Conservation (phyloP, 2,888 invertebrate genomes). For the Mesorhabditis spiculigera region DNA sequence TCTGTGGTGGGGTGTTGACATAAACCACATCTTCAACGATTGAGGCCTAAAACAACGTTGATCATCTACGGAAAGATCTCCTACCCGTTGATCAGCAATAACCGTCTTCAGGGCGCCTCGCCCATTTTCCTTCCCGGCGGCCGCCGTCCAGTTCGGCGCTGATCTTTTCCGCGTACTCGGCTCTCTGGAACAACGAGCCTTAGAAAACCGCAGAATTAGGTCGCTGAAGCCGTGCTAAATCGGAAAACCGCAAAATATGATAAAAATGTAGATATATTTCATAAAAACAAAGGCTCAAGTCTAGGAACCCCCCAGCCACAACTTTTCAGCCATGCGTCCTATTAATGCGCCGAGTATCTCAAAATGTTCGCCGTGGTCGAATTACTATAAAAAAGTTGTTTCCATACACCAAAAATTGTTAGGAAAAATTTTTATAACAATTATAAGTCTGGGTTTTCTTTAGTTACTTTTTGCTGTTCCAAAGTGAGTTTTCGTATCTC, state of each 20-base stretch:
- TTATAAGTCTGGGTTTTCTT: no score
- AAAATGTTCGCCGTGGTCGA: no score
- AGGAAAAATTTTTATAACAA: no score
- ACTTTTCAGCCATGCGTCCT: no score
- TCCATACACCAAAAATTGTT: no score
- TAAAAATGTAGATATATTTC: not conserved
- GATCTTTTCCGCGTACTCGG: not conserved
- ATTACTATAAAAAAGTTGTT: no score
- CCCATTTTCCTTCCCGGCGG: not conserved
- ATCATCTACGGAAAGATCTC: not conserved
- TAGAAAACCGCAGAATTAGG: not conserved
- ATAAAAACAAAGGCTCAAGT: not conserved
- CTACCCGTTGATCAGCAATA: not conserved
- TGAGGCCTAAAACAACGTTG: not conserved
- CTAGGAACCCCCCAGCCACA: no score
- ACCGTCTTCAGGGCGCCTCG: no score
- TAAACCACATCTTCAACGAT: slow-evolving; percentile 45
- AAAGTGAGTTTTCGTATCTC: no score
- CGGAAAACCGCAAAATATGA: not conserved
- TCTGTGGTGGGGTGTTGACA: slow-evolving; percentile 39
- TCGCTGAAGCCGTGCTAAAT: not conserved
- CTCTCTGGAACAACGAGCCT: not conserved
- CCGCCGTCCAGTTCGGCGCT: not conserved
- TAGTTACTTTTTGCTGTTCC: no score
- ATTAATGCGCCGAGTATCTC: no score